These are phyloP conservation scores for Resseliella maxima DNA, from an alignment of 2,888 invertebrate genomes.

Conservation along the genomic window DNA sequence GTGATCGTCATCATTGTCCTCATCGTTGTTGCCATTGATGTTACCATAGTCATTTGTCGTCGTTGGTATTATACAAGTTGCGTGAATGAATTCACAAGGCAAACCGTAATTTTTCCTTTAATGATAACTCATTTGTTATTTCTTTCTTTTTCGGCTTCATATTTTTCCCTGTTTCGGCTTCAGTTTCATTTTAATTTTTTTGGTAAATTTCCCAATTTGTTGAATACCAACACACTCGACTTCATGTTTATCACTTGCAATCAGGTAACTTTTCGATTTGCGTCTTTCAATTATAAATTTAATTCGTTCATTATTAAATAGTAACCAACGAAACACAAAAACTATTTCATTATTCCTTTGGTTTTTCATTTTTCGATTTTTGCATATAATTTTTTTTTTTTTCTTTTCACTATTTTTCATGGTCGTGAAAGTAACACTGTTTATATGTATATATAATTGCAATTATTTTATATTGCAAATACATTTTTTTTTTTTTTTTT, in stretches of 20 bases:
- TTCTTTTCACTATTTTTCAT: not conserved
- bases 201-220: not conserved
- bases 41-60: too few relatives aligned
- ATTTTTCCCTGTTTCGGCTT: not conserved
- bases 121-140: not conserved
- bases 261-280: not conserved
- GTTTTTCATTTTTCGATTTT: too few relatives aligned
- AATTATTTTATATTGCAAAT: constrained; percentile 8
- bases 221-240: too few relatives aligned
- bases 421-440: constrained; percentile 53
- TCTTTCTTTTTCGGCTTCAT: not conserved
- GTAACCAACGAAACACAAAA: not conserved
- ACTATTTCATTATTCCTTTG: too few relatives aligned
- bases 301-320: not conserved
- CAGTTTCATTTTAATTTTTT: not conserved
- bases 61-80: too few relatives aligned
- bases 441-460: not conserved
- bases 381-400: not conserved
- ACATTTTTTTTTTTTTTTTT: too few relatives aligned
- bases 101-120: not conserved
- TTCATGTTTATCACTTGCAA: not conserved
- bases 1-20: too few relatives aligned
- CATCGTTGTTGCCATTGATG: too few relatives aligned
- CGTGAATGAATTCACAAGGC: not conserved
- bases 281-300: not conserved